phyloP scores from a whole-genome alignment of 1,140 invertebrate species.

The Bombus consobrinus region DNA sequence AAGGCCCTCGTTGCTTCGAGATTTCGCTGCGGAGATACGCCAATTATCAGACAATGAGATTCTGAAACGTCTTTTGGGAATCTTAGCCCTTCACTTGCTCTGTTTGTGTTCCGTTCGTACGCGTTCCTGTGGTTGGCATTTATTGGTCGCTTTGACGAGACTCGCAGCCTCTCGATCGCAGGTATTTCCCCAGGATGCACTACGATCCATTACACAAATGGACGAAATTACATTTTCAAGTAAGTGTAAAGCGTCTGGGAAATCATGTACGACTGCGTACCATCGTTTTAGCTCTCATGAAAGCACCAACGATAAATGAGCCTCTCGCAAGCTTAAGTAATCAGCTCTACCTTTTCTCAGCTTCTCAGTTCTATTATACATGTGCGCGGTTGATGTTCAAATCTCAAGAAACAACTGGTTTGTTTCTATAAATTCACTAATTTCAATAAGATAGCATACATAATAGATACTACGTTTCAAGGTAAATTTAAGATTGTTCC shows the following conservation, averaged over 20 bases:
- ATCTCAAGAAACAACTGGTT: too few species aligned
- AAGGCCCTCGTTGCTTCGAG: conserved; percentile 19
- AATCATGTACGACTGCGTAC: not conserved
- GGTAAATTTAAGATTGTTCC: too few species aligned
- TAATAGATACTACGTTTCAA: too few species aligned
- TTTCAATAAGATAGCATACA: too few species aligned
- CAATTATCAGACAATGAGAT: conserved; percentile 56
- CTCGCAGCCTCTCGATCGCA: not conserved
- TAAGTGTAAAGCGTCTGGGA: not conserved
- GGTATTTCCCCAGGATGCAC: conserved; percentile 11
- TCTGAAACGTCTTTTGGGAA: conserved; percentile 37
- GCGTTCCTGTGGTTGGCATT: conserved; percentile 31
- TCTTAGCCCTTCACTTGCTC: not conserved
- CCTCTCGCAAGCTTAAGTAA: not conserved
- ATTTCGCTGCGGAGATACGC: conserved; percentile 28
- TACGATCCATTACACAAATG: conserved; percentile 2
- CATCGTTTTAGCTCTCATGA: too few species aligned
- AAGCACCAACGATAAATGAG: not conserved
- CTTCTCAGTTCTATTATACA: not conserved
- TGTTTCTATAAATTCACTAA: too few species aligned
- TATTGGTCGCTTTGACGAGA: conserved; percentile 2
- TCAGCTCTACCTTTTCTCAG: not conserved
- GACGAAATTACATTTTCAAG: conserved; percentile 6
- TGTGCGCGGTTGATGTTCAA: too few species aligned
- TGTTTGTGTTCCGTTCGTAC: not conserved